Base-by-base conservation (phyloP, 1,140 invertebrate genomes). In the Drosophila kurseongensis region DNA sequence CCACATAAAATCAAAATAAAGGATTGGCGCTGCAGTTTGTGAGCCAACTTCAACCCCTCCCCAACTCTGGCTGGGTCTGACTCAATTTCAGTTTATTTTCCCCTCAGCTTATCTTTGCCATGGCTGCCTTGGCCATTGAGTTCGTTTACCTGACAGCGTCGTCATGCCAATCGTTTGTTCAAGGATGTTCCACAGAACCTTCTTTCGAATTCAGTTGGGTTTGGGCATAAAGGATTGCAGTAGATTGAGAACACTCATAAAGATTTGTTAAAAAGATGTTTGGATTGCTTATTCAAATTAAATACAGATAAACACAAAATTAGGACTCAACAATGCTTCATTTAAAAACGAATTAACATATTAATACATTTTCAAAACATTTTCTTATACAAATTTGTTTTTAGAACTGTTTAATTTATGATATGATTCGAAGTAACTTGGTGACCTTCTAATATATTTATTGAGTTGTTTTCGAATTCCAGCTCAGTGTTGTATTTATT, bases 1-100 rank as follows among this genome's bases (percentile, higher is more conserved):
- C 55, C 52, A 68, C 77, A 73, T 72, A 62, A 73, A 71, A 69
- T 38, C 40, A 40, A 18, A 71, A 69, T 40, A 52, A n/a, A 38
- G n/a, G 16, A 36, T 9, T 18, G 35, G 0, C 45, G 12, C 8
- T 66, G 48, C 38, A 54, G 40, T 40, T 29, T 27, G n/a, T 29
- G 50, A 36, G 14, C 29, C 50, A 51, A 14, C 27, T 50, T 14
- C 48, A n/a, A 7, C n/a, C 4, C 45, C 13, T 27, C 8, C 4
- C 23, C 13, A 48, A 48, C 13, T 47, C 16, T 54, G 41, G 8
- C 40, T 12, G 38, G 9, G 48, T 51, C 82, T 66, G 71, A 76
- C 58, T 86, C 82, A 78, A 85, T 79, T 86, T 82, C 83, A 76
- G 69, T 82, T 88, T 88, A 61, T 86, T 86, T 82, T 82, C 68